These are phyloP conservation scores for Tethya wilhelma DNA, from an alignment of 37 sponge, comb jelly and placozoan genomes.

Conservation along the genomic window DNA sequence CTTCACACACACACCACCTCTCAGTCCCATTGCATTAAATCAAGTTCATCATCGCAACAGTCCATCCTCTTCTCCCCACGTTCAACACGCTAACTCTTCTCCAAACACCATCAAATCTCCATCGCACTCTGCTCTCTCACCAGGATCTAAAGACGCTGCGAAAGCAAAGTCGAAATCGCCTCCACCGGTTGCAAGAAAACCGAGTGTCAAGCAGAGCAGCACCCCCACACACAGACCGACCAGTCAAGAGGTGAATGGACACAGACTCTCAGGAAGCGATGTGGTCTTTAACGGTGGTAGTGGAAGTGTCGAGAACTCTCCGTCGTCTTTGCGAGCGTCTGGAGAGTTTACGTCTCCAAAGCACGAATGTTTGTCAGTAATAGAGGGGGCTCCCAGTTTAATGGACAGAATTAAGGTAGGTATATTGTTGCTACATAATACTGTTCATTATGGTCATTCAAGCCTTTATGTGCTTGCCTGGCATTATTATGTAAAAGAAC, in stretches of 20 bases:
- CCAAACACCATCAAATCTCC: not conserved
- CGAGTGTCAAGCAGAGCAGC: not conserved
- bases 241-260: not conserved
- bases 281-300: too few relatives aligned
- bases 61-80: not conserved
- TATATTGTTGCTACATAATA: not conserved
- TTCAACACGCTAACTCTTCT: not conserved
- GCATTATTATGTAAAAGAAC: too few relatives aligned
- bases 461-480: not conserved
- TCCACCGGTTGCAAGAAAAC: slow-evolving; percentile 12
- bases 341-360: not conserved
- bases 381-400: slow-evolving; percentile 3
- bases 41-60: not conserved
- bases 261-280: too few relatives aligned
- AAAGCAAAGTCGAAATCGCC: not conserved
- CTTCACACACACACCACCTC: too few relatives aligned
- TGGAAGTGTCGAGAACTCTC: not conserved
- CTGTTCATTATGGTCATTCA: not conserved
- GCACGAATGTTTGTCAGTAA: not conserved
- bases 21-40: not conserved
- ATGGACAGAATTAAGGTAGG: slow-evolving; percentile 37
- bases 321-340: not conserved
- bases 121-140: too few relatives aligned
- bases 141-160: too few relatives aligned
- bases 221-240: not conserved